Evolutionary conservation across 2,113 vertebrate species (phyloP), one percentile per base, ranked within the genome.

Genomic region (Sturnus vulgaris): DNA sequence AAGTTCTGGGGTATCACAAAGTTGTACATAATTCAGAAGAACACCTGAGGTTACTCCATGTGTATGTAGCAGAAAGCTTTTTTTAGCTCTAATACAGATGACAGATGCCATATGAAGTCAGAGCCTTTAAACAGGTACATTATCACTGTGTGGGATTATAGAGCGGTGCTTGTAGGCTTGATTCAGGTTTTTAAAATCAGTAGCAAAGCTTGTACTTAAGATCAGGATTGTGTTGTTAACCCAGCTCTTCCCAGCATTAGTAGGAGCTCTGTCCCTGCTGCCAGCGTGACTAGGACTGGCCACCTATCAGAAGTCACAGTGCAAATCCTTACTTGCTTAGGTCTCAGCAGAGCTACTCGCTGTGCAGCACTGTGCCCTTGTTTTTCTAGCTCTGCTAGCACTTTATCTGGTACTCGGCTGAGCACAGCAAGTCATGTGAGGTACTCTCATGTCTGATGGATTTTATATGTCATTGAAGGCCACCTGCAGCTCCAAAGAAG

Each of bases 1-100:
- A 98, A 97, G 97, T 98, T 98, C 97, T 98, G 91, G 95, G 89
- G 79, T 79, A 95, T 79, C 60, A 94, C 88, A 95, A 68, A 79
- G 93, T 92, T 86, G 22, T 60, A 70, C 27, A 2, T 39, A 82
- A 96, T 76, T 90, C 90, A 95, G 69, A 97, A 95, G 69, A 96
- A 93, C 85, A 95, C 92, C 92, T 96, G 96, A 98, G 90, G 66
- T 96, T 93, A 87, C 11, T 81, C 56, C 50, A 84, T 91, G 64
- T 83, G 40, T 60, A 72, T 53, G 72, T 30, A 82, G 75, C 53
- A 86, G 79, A 69, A 72, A 84, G 31, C 20, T 65, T 39, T 82
- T 78, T 88, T 83, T 63, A 49, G 19, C 20, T 93, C 42, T 37
- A 37, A 25, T 80, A 80, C 37, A 44, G 59, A 72, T 33, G 37